phyloP scores from a whole-genome alignment of 1,140 invertebrate species.

The Drosophila asahinai region DNA sequence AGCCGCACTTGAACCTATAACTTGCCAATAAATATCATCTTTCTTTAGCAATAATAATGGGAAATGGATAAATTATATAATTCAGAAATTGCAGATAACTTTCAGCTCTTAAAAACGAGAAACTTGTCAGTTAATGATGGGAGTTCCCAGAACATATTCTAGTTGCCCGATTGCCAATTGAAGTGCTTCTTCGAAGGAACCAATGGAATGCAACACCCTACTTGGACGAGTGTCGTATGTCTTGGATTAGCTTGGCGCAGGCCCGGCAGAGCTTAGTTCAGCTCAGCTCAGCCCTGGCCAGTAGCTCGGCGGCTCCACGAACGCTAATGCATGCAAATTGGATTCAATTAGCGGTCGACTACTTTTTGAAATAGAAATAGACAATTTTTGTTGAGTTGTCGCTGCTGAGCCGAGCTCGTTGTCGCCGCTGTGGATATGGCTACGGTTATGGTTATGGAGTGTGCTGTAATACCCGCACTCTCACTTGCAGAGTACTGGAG shows the following conservation, averaged over 20 bases:
- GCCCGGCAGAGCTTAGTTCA: conserved; percentile 10
- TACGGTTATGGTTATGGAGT: conserved; percentile 2
- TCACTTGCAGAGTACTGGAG: conserved; percentile 6
- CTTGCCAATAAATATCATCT: too few species aligned
- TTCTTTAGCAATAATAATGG: too few species aligned
- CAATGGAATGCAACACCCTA: background rate
- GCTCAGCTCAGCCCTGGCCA: background rate
- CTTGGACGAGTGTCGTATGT: background rate
- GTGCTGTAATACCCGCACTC: conserved; percentile 39
- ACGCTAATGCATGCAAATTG: conserved; percentile 54
- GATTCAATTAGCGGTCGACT: conserved; percentile 52
- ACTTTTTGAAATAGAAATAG: conserved; percentile 55
- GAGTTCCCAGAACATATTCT: too few species aligned
- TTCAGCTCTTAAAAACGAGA: too few species aligned
- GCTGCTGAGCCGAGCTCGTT: conserved; percentile 1
- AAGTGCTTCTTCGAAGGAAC: too few species aligned
- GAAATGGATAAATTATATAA: too few species aligned
- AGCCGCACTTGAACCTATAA: too few species aligned
- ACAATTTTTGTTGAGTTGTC: conserved; percentile 28
- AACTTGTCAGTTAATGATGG: too few species aligned
- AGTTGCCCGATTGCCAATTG: too few species aligned
- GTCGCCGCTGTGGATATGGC: background rate
- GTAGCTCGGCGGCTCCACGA: conserved; percentile 19
- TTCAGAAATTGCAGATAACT: too few species aligned
- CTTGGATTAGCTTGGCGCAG: conserved; percentile 1